Evolutionary conservation across 92 coral and sea anemone genomes (phyloP).

Genomic region (Diadumene lineata): DNA sequence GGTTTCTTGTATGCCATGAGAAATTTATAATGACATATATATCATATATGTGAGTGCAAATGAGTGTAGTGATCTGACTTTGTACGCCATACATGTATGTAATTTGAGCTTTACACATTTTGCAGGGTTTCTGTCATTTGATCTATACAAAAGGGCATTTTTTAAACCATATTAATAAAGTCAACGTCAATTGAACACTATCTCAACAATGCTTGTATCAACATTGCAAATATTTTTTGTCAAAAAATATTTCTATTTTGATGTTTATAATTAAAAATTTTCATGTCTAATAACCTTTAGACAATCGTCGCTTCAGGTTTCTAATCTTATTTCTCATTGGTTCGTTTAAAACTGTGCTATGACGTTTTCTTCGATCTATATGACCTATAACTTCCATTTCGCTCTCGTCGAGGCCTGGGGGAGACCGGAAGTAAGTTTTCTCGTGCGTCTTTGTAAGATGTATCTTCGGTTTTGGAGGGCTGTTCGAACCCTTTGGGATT

Average conservation of each 20-base stretch:
- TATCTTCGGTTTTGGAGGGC: not conserved
- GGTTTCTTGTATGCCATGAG: too few species aligned
- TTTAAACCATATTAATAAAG: not conserved
- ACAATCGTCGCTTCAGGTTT: conserved; percentile 31
- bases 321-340: conserved; percentile 29
- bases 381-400: conserved; percentile 86
- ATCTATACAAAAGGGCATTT: too few species aligned
- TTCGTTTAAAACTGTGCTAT: conserved; percentile 20
- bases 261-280: conserved; percentile 18
- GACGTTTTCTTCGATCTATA: conserved; percentile 63
- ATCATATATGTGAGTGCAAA: too few species aligned
- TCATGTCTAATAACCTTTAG: conserved; percentile 15
- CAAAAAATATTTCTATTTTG: conserved; percentile 10
- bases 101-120: too few species aligned
- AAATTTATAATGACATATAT: too few species aligned
- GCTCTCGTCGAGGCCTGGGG: conserved; percentile 72
- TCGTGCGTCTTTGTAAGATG: conserved; percentile 41
- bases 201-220: not conserved
- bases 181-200: not conserved
- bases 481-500: not conserved
- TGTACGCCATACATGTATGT: too few species aligned
- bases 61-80: too few species aligned
- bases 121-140: too few species aligned
- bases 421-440: conserved; percentile 58
- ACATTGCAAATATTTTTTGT: conserved; percentile 6